Conservation (phyloP, 2,797 vertebrate species). For the Alca torda region DNA sequence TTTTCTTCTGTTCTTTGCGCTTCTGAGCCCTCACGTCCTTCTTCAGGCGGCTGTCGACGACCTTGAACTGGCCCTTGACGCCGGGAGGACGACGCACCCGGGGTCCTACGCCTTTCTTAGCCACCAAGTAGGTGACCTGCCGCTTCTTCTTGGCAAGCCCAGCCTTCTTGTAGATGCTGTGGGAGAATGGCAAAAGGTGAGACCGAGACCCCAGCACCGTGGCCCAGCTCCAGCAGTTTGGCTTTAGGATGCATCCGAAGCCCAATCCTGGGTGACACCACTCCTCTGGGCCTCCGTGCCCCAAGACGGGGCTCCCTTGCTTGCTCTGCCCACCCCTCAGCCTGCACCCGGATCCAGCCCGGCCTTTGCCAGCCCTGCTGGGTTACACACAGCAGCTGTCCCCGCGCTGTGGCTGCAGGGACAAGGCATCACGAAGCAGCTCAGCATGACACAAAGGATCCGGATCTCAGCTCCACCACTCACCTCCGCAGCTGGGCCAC, state of each 20-base stretch:
- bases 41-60: constrained; percentile 94
- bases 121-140: constrained; percentile 90
- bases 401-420: accelerated
- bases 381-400: background rate
- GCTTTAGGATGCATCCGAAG: background rate
- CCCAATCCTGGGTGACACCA: accelerated
- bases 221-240: background rate
- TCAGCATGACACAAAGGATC: accelerated
- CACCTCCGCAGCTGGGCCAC: constrained; percentile 91
- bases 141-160: constrained; percentile 93
- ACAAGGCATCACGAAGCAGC: background rate
- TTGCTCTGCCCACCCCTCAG: background rate
- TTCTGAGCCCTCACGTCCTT: constrained; percentile 89
- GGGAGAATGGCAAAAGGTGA: background rate
- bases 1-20: constrained; percentile 81
- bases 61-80: constrained; percentile 91
- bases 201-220: accelerated
- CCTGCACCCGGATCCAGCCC: accelerated
- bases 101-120: constrained; percentile 88
- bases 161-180: constrained; percentile 96
- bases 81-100: constrained; percentile 88
- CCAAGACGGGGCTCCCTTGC: too few species aligned
- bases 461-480: background rate
- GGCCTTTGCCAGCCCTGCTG: background rate
- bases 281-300: background rate